phyloP scores from a whole-genome alignment of 2,113 vertebrate genomes.

The Heteronetta atricapilla region DNA sequence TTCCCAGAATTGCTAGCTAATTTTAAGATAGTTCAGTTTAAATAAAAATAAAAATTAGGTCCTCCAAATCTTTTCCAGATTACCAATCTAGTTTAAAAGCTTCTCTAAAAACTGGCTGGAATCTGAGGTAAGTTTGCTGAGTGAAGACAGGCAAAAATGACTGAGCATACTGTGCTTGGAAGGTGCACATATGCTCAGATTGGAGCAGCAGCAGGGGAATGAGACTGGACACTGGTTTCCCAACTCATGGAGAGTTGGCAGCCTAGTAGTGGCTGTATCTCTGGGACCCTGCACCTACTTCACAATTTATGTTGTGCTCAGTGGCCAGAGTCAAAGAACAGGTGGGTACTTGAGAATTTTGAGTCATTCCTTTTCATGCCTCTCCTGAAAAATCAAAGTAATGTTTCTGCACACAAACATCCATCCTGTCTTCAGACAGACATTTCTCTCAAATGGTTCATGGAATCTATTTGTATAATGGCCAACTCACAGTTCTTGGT shows the following conservation, averaged over 20 bases:
- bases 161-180: background rate
- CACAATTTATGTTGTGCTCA: background rate
- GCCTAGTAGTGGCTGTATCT: background rate
- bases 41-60: background rate
- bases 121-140: background rate
- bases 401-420: background rate
- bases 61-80: background rate
- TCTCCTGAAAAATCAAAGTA: background rate
- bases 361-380: conserved; percentile 17
- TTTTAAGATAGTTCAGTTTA: background rate
- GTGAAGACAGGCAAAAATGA: background rate
- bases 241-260: background rate
- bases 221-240: background rate
- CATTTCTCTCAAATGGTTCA: background rate
- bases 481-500: background rate
- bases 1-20: background rate
- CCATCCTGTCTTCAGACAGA: background rate
- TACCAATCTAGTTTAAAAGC: background rate
- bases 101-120: background rate
- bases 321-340: background rate
- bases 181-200: fast-evolving
- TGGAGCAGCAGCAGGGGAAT: background rate
- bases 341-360: background rate
- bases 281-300: background rate
- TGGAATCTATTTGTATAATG: background rate